Evolutionary conservation across 2,888 invertebrate genomes (phyloP), one percentile per base, ranked within the genome.

Genomic region (Microctonus hyperodae): DNA sequence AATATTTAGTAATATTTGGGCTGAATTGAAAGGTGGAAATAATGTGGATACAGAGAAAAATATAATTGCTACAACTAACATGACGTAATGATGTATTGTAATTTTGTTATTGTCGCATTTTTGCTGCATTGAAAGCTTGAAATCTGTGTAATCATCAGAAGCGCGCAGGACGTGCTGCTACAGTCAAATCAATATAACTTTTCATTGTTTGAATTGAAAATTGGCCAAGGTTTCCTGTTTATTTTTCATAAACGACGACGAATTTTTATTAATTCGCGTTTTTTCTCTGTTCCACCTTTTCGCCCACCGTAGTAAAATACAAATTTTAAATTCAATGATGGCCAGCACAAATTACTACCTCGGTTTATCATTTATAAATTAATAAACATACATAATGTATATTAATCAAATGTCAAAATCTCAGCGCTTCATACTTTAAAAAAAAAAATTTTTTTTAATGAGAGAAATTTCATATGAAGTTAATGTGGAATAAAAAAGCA

Each of bases 131-230:
- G 59, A 25, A 20, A 10, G 48, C 23, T 57, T 44, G 31, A 59
- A 59, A 59, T 48, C 37, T 48, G 48, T 59, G 25, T 28, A 48
- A 25, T 1, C 11, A 59, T 25, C n/a, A 11, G 13, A 57, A 58
- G 72, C 72, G 70, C 69, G 72, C 70, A 68, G 72, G 72, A 70
- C 72, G 70, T 57, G 70, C 64, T 60, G 28, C 23, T 35, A 33
- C 7, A 22, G 11, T 50, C 37, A 22, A 57, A 67, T 69, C 68
- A 61, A 62, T 67, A 44, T 22, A 23, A 5, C 16, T 11, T 16
- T 50, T n/a, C 33, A 51, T 22, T 50, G 50, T 35, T 59, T 31
- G 16, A 16, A 48, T 28, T 48, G 22, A 37, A 44, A 44, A 51
- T 23, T 51, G 51, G 23, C n/a, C 51, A 51, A 55, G 28, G 22